A percentile compares a stretch with the other conserved stretches of the same genome.
Conservation (phyloP, 2,888 invertebrate genomes). For the Helleia helle region DNA sequence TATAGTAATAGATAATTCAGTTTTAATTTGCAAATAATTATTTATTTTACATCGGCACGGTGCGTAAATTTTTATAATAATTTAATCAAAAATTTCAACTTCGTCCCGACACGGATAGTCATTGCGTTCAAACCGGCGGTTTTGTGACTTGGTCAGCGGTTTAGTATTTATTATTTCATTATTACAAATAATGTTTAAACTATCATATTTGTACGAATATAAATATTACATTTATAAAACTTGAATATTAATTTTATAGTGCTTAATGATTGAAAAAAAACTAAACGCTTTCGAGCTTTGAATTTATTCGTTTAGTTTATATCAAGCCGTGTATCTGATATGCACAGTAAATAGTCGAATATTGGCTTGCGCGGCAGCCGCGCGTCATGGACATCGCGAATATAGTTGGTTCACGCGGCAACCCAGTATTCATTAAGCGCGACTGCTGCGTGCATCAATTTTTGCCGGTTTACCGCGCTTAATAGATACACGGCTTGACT, state of each 20-base stretch:
- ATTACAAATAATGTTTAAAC: neutral
- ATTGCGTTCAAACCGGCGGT: conserved; percentile 27
- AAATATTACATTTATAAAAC: no score
- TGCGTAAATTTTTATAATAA: conserved; percentile 38
- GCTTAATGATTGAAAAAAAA: neutral
- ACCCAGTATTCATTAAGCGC: no score
- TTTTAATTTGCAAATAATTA: conserved; percentile 66
- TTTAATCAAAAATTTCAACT: conserved; percentile 3
- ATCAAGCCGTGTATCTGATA: no score
- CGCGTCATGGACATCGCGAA: no score
- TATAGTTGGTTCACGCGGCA: no score
- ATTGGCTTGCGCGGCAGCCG: no score
- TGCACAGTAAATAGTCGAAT: no score
- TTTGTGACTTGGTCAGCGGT: conserved; percentile 19
- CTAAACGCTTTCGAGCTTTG: conserved; percentile 6
- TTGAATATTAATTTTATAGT: conserved; percentile 2
- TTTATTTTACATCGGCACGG: conserved; percentile 67
- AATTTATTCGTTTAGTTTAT: no score
- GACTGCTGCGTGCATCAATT: no score
- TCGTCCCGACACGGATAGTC: conserved; percentile 1
- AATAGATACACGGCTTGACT: no score
- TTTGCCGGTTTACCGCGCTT: no score
- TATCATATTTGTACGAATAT: neutral
- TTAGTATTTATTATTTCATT: conserved; percentile 8
- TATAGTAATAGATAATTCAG: conserved; percentile 47